Conservation (phyloP, 1,140 invertebrate species). For the Drosophila miranda region DNA sequence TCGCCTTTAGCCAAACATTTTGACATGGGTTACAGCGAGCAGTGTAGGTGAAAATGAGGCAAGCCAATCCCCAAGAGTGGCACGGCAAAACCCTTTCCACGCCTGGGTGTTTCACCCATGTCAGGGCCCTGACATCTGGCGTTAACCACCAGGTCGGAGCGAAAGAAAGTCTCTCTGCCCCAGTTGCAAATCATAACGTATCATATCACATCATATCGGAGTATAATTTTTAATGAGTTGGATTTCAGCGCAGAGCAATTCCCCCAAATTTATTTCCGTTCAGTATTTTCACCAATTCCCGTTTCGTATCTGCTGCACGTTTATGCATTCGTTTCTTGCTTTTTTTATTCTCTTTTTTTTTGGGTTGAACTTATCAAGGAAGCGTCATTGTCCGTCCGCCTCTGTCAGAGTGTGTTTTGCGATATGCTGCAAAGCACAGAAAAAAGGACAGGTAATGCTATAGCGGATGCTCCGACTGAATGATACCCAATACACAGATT, state of each 20-base stretch:
- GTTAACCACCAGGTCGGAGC: constrained; percentile 52
- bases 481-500: neutral
- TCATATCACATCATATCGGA: constrained; percentile 64
- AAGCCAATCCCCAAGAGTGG: constrained; percentile 17
- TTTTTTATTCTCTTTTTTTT: constrained; percentile 12
- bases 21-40: constrained; percentile 59
- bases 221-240: constrained; percentile 73
- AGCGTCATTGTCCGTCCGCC: constrained; percentile 61
- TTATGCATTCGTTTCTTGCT: constrained; percentile 42
- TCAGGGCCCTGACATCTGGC: constrained; percentile 65
- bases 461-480: neutral
- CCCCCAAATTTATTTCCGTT: constrained; percentile 58
- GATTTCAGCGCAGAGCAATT: constrained; percentile 30
- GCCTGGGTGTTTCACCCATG: constrained; percentile 76
- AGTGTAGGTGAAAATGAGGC: constrained; percentile 69
- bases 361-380: constrained; percentile 61
- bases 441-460: constrained; percentile 14
- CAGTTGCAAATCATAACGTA: constrained; percentile 69
- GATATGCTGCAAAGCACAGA: constrained; percentile 46
- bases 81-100: constrained; percentile 47
- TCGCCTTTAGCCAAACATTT: constrained; percentile 75
- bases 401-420: constrained; percentile 55
- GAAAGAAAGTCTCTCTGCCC: constrained; percentile 44
- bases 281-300: constrained; percentile 43
- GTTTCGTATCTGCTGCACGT: constrained; percentile 63